These are phyloP conservation scores for Sesia apiformis DNA, from an alignment of 2,888 invertebrate genomes.

Conservation along the genomic window DNA sequence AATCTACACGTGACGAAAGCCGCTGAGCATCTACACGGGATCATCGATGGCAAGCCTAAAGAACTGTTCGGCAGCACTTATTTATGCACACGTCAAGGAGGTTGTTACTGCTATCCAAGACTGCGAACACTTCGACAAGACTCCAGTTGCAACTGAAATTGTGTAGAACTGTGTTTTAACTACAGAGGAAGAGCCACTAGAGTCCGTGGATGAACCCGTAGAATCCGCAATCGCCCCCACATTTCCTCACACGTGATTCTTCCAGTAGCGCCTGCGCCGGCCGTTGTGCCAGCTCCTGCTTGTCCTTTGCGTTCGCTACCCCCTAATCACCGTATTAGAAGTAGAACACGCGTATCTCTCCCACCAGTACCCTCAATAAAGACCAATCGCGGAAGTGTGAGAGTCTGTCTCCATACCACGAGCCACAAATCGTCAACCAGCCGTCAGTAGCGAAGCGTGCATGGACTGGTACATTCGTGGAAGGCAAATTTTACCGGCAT, in stretches of 20 bases:
- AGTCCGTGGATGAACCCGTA: slow-evolving; percentile 19
- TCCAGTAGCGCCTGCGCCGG: slow-evolving; percentile 68
- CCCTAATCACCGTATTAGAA: slow-evolving; percentile 74
- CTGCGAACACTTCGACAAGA: slow-evolving; percentile 89
- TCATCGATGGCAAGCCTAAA: slow-evolving; percentile 89
- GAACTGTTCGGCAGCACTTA: slow-evolving; percentile 88
- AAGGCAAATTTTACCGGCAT: slow-evolving; percentile 82
- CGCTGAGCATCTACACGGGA: slow-evolving; percentile 87
- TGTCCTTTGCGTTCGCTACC: slow-evolving; percentile 72
- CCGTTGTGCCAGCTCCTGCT: slow-evolving; percentile 69
- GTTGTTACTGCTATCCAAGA: slow-evolving; percentile 84
- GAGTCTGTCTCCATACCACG: slow-evolving; percentile 54
- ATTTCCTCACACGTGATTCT: slow-evolving; percentile 36
- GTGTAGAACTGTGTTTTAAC: slow-evolving; percentile 16
- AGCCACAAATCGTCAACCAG: slow-evolving; percentile 19
- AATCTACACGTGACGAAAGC: slow-evolving; percentile 83
- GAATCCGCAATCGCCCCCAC: slow-evolving; percentile 11
- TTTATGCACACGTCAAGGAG: slow-evolving; percentile 84
- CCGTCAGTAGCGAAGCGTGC: background rate
- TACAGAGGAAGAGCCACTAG: slow-evolving; percentile 27
- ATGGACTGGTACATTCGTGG: slow-evolving; percentile 74
- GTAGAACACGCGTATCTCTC: slow-evolving; percentile 79
- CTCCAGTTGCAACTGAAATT: slow-evolving; percentile 27
- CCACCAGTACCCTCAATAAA: slow-evolving; percentile 70
- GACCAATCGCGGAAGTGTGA: slow-evolving; percentile 83